These are phyloP conservation scores for Styela plicata DNA, from an alignment of 23 tunicate genomes.

Conservation along the genomic window DNA sequence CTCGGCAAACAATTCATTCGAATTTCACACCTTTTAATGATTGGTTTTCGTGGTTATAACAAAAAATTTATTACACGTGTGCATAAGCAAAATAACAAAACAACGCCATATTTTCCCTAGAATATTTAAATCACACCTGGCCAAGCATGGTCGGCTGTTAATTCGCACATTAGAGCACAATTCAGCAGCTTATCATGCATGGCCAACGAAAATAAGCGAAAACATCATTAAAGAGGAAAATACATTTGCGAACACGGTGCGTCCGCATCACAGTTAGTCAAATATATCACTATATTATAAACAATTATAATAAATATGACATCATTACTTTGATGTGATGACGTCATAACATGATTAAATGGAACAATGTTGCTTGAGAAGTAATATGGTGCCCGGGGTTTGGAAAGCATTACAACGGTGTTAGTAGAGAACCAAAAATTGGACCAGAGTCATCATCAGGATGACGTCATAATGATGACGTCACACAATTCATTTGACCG, in stretches of 20 bases:
- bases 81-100: constrained; percentile 32
- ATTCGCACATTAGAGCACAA: background rate
- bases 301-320: background rate
- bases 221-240: background rate
- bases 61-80: constrained; percentile 12
- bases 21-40: constrained; percentile 41
- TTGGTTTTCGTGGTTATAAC: constrained; percentile 35
- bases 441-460: no score
- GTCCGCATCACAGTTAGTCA: constrained; percentile 26
- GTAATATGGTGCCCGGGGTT: background rate
- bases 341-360: background rate
- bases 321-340: background rate
- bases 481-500: background rate
- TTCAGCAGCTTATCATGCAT: background rate
- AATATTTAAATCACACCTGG: background rate
- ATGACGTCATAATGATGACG: background rate
- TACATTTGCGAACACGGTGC: background rate
- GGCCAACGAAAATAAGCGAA: background rate
- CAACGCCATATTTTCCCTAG: constrained; percentile 1
- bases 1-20: no score
- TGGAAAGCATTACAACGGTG: background rate
- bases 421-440: no score
- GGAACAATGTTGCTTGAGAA: background rate
- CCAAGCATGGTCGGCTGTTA: background rate
- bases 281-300: no score